These are phyloP conservation scores for Meloidogyne exigua DNA, from an alignment of 1,140 invertebrate genomes.

Conservation along the genomic window DNA sequence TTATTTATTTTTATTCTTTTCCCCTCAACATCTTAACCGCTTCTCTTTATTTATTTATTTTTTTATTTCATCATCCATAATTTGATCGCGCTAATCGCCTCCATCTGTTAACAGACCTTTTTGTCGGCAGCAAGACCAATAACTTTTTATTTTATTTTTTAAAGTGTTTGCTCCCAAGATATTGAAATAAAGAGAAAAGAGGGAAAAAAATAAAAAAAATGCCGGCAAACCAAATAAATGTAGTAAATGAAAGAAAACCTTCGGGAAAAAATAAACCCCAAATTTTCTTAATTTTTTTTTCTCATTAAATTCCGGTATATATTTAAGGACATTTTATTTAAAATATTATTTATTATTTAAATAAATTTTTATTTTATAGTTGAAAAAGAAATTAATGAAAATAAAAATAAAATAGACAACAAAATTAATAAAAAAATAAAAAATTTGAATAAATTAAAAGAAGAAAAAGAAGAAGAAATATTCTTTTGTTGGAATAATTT, in stretches of 20 bases:
- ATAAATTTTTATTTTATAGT: not conserved
- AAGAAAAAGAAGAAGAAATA: not conserved
- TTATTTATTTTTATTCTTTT: not conserved
- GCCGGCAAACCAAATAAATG: not conserved
- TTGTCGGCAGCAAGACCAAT: not conserved
- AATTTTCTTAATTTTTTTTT: not conserved
- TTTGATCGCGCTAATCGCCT: not conserved
- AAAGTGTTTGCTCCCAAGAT: not conserved
- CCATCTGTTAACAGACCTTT: not conserved
- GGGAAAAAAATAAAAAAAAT: not conserved
- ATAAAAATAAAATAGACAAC: not conserved
- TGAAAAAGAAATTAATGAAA: not conserved
- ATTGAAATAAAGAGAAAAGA: not conserved
- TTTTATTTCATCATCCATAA: not conserved
- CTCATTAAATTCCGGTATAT: not conserved
- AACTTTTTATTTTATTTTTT: not conserved
- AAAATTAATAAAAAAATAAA: not conserved
- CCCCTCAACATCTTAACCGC: not conserved
- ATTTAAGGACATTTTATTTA: not conserved
- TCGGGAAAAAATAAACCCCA: not conserved
- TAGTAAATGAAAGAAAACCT: not conserved
- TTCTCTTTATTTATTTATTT: not conserved
- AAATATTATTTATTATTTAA: no score
- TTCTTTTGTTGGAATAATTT: not conserved
- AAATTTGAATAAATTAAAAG: not conserved